Conservation (phyloP, 1,140 invertebrate genomes). For the Aphis gossypii region DNA sequence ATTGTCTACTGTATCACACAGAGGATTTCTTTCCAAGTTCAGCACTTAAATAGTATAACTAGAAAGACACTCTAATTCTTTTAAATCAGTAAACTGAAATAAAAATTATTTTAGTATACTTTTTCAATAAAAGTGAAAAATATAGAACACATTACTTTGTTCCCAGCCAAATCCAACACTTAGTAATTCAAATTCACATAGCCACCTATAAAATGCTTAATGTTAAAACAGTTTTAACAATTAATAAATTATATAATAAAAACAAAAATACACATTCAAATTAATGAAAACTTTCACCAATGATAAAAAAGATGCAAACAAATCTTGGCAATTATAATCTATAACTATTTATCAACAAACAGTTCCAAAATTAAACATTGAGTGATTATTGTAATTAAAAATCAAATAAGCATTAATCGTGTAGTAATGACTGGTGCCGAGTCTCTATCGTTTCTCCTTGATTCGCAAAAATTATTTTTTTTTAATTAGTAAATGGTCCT, state of each 20-base stretch:
- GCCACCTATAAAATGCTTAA: not conserved
- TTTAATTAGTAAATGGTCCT: not conserved
- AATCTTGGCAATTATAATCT: not conserved
- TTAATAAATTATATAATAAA: not conserved
- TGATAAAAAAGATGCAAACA: not conserved
- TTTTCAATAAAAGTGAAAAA: not conserved
- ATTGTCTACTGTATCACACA: slow-evolving; percentile 40
- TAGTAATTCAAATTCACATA: not conserved
- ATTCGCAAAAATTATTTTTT: not conserved
- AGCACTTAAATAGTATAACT: slow-evolving; percentile 46
- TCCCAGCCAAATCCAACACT: slow-evolving; percentile 29
- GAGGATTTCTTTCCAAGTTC: slow-evolving; percentile 27
- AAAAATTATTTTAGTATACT: not conserved
- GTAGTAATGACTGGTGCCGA: not conserved
- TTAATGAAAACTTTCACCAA: not conserved
- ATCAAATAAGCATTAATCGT: not conserved
- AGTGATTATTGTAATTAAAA: not conserved
- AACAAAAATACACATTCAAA: not conserved
- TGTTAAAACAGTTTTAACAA: not conserved
- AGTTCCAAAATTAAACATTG: not conserved
- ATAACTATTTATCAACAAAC: not conserved
- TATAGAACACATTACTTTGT: slow-evolving; percentile 20
- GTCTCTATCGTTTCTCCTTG: not conserved
- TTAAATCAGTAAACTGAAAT: slow-evolving; percentile 41
- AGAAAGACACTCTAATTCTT: not conserved